phyloP scores from a whole-genome alignment of 2,113 vertebrate species.

The Pollachius pollachius region DNA sequence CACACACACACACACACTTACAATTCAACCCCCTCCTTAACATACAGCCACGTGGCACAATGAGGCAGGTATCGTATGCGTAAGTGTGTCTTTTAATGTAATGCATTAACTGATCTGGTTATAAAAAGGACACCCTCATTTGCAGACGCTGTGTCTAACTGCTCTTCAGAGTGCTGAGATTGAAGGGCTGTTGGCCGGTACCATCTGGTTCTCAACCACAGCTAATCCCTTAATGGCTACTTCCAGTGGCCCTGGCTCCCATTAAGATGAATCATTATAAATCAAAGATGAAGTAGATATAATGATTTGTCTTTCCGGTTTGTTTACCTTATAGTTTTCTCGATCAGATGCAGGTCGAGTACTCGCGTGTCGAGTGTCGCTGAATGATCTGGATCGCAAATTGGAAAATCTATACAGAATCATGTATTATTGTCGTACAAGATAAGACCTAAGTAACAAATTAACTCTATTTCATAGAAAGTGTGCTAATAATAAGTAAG shows the following conservation, averaged over 20 bases:
- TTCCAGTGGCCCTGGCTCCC: neutral
- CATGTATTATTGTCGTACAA: too few species aligned
- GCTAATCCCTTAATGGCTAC: slow-evolving; percentile 18
- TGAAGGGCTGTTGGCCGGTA: neutral
- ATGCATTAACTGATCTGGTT: slow-evolving; percentile 2
- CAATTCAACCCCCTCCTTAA: neutral
- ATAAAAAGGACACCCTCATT: slow-evolving; percentile 23
- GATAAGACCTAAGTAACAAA: too few species aligned
- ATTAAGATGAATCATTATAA: neutral
- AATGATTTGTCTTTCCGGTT: slow-evolving; percentile 13
- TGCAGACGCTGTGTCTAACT: slow-evolving; percentile 27
- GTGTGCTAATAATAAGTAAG: too few species aligned
- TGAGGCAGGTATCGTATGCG: neutral
- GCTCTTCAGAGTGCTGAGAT: slow-evolving; percentile 20
- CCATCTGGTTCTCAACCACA: slow-evolving; percentile 30
- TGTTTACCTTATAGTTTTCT: neutral
- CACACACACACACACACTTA: neutral
- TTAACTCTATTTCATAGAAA: too few species aligned
- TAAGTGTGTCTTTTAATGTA: neutral
- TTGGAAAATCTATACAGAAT: too few species aligned
- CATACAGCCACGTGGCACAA: neutral
- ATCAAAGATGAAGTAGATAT: slow-evolving; percentile 11
- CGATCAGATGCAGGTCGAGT: too few species aligned
- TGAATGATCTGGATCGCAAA: too few species aligned
- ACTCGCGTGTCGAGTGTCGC: too few species aligned